Conservation (phyloP, 2,113 vertebrate genomes). For the Fregata magnificens region DNA sequence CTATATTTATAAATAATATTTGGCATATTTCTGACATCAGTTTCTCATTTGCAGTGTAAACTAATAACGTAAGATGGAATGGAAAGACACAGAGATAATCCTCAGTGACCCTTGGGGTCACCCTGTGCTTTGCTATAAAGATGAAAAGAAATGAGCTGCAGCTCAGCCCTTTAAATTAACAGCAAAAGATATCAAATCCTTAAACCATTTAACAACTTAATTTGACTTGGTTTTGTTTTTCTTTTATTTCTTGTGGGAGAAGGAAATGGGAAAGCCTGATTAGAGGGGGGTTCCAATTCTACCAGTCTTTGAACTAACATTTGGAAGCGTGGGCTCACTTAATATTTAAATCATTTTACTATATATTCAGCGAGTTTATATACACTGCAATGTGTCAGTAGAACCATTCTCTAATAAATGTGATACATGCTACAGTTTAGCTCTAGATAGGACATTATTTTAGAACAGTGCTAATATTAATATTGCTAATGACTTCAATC, state of each 20-base stretch:
- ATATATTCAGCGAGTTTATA: not conserved
- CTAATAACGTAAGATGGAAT: slow-evolving; percentile 32
- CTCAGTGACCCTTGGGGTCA: slow-evolving; percentile 44
- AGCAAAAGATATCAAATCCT: slow-evolving; percentile 56
- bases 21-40: slow-evolving; percentile 30
- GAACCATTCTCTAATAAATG: not conserved
- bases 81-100: slow-evolving; percentile 39
- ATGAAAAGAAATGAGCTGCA: slow-evolving; percentile 62
- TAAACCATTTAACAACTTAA: slow-evolving; percentile 66
- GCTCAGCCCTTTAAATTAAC: slow-evolving; percentile 55
- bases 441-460: not conserved
- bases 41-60: slow-evolving; percentile 50
- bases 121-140: slow-evolving; percentile 31
- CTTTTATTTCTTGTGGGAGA: slow-evolving; percentile 36
- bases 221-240: slow-evolving; percentile 54
- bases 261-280: not conserved
- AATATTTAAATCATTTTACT: slow-evolving; percentile 49
- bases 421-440: not conserved
- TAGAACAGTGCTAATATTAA: not conserved
- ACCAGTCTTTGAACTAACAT: slow-evolving; percentile 42
- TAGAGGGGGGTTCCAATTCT: not conserved
- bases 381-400: not conserved
- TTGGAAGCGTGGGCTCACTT: not conserved
- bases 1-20: slow-evolving; percentile 36
- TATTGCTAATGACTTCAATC: not conserved